phyloP scores from a whole-genome alignment of 2,113 vertebrate species.

The Clarias batrachus region DNA sequence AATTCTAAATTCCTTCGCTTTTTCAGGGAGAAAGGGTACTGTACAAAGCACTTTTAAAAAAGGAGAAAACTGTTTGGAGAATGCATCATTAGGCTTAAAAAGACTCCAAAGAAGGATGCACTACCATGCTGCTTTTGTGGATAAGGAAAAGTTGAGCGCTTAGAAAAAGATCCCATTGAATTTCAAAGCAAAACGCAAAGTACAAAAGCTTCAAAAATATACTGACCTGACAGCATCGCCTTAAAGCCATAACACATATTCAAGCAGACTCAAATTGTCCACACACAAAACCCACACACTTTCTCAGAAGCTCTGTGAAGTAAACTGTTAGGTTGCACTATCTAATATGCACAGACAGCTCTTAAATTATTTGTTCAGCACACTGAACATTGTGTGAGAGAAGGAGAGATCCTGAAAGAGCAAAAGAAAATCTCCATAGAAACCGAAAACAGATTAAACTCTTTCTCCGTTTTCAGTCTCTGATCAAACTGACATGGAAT shows the following conservation, averaged over 20 bases:
- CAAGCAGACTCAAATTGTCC: conserved; percentile 13
- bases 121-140: neutral
- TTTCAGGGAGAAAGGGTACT: neutral
- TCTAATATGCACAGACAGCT: conserved; percentile 43
- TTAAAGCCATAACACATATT: conserved; percentile 14
- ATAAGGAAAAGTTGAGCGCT: neutral
- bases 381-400: conserved; percentile 22
- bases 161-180: conserved; percentile 1
- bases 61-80: neutral
- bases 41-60: neutral
- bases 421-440: neutral
- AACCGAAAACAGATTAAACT: neutral
- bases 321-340: conserved; percentile 36
- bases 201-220: conserved; percentile 15
- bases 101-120: neutral
- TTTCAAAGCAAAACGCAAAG: conserved; percentile 23
- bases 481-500: neutral
- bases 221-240: neutral
- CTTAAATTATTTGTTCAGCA: conserved; percentile 54
- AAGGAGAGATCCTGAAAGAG: neutral
- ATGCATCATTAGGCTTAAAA: conserved; percentile 29
- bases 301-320: conserved; percentile 37
- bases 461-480: neutral
- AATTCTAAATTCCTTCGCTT: neutral
- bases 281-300: conserved; percentile 9